phyloP scores from a whole-genome alignment of 2,888 invertebrate genomes.

The Asteroscopus sphinx region DNA sequence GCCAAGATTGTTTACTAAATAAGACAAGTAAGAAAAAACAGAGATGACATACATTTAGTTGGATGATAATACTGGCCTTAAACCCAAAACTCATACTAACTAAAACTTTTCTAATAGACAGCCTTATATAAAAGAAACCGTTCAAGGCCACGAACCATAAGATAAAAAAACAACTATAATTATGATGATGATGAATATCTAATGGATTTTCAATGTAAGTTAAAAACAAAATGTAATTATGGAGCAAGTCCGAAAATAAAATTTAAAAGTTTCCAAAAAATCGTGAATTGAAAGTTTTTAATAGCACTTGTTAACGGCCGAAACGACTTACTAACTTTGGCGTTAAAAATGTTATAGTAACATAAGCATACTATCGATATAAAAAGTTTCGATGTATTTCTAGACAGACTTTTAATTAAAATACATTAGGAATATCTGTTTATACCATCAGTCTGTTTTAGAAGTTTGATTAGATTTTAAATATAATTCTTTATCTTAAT shows the following conservation, averaged over 20 bases:
- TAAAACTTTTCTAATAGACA: too few relatives aligned
- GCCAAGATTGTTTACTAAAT: too few relatives aligned
- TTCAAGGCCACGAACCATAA: too few relatives aligned
- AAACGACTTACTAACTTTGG: conserved; percentile 2
- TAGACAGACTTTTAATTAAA: conserved; percentile 4
- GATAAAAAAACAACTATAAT: too few relatives aligned
- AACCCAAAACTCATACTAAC: too few relatives aligned
- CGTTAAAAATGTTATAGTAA: conserved; percentile 23
- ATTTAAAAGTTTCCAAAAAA: conserved; percentile 1
- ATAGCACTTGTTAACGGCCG: conserved; percentile 23
- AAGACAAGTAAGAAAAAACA: too few relatives aligned
- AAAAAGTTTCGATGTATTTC: conserved; percentile 11
- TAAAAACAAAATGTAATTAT: conserved; percentile 6
- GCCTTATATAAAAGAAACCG: too few relatives aligned
- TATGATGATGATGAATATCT: background rate
- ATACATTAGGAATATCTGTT: conserved; percentile 11
- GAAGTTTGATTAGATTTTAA: background rate
- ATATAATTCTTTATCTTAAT: too few relatives aligned
- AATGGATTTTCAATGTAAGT: conserved; percentile 4
- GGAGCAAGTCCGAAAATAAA: background rate
- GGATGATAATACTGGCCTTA: too few relatives aligned
- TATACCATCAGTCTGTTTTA: background rate
- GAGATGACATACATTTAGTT: too few relatives aligned
- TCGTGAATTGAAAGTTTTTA: conserved; percentile 14
- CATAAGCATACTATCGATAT: conserved; percentile 1